Base-by-base conservation (phyloP, 1,140 invertebrate species). In the Trichonephila clavata region DNA sequence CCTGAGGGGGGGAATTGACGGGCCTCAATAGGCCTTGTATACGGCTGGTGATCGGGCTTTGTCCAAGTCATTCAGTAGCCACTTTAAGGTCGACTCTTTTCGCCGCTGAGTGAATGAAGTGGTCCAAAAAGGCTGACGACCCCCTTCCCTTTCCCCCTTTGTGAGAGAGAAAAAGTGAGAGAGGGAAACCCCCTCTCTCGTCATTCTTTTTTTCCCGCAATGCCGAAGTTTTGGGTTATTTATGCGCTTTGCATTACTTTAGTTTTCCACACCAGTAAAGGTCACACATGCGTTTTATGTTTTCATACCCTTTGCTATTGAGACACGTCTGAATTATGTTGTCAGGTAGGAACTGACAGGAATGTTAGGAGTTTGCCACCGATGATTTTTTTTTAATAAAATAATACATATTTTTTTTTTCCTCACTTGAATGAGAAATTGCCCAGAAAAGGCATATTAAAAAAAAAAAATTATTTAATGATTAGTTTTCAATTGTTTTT, bases 61-160 rank as follows among this genome's bases (percentile, higher is more conserved):
- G 77, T 92, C 90, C 43, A 20, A 20, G 60, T 14, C 89, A 90
- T 90, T 89, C 90, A 92, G 77, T 92, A 92, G 90, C 90, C 80
- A 92, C 80, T 92, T 92, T 92, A 84, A 68, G 90, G 90, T 92
- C 80, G 80, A 90, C 68, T 81, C 89, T 90, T 90, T 90, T 90
- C 89, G 59, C 50, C 89, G 81, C 89, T 61, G 77, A 63, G 27
- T 92, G 90, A 92, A 92, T 92, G 81, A 92, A 92, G 90, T 92
- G 32, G 57, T 84, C 90, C 43, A 50, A 32, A 77, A 24, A 60
- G 61, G 87, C 32, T 68, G 39, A 24, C 24, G 87, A 65, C 86
- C 86, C 59, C 89, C 90, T 18, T 61, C 80, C 86, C 32, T 39
- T 39, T 39, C 59, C 59, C 88, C 43, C 20, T 39, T 63, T 21